Conservation (phyloP, 2,113 vertebrate species). For the Pyrgilauda ruficollis region DNA sequence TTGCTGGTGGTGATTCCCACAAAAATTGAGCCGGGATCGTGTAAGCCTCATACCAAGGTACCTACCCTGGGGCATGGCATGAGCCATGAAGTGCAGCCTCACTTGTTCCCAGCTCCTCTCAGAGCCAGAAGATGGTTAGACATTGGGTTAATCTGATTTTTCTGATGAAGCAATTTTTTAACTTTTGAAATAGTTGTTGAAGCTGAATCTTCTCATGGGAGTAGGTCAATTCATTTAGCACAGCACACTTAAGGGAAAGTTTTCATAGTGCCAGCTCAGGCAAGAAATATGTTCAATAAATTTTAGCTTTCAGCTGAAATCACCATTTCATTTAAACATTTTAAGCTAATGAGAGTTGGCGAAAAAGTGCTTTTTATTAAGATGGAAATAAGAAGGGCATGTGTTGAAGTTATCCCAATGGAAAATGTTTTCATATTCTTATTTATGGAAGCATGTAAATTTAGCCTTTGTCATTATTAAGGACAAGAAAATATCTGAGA, state of each 20-base stretch:
- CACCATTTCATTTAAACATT: neutral
- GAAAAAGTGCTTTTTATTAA: neutral
- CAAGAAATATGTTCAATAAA: neutral
- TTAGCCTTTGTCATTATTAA: neutral
- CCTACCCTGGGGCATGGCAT: rapidly evolving
- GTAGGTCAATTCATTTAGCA: neutral
- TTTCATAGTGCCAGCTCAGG: neutral
- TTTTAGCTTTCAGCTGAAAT: neutral
- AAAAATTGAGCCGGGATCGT: neutral
- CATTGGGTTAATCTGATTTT: neutral
- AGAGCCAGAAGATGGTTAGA: neutral
- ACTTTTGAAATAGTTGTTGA: neutral
- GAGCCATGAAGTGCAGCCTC: neutral
- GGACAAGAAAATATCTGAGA: neutral
- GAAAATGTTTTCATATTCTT: neutral
- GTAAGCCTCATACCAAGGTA: neutral
- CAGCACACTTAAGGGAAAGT: neutral
- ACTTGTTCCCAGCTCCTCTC: rapidly evolving
- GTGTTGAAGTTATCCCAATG: neutral
- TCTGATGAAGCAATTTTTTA: neutral
- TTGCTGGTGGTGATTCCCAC: neutral
- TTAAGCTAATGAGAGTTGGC: neutral
- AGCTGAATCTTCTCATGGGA: neutral
- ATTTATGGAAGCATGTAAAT: neutral
- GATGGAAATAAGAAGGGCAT: neutral